A percentile compares a stretch with the other conserved stretches of the same genome.
Conservation (phyloP, 2,797 vertebrate species). For the Cyclura pinguis region DNA sequence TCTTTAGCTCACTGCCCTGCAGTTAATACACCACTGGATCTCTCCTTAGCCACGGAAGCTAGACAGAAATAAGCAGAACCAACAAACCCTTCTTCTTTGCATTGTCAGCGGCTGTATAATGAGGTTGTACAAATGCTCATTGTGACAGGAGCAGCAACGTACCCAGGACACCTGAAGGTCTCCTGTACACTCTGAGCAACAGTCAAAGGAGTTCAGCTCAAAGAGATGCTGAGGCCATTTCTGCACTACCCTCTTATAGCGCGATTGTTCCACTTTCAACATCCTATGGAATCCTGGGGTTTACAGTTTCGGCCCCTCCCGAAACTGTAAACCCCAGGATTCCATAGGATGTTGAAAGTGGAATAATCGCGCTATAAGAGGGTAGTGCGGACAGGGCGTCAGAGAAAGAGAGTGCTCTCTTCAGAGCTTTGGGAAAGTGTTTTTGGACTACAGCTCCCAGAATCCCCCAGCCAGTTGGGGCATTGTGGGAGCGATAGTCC, state of each 20-base stretch:
- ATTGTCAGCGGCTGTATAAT: not conserved
- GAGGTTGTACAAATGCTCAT: not conserved
- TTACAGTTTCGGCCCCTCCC: too few relatives aligned
- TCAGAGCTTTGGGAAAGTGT: not conserved
- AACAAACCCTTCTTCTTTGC: not conserved
- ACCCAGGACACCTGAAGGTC: not conserved
- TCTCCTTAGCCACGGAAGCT: not conserved
- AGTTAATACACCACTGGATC: not conserved
- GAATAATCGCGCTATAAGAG: too few relatives aligned
- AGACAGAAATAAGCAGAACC: accelerated
- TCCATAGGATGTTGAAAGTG: too few relatives aligned
- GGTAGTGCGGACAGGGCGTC: too few relatives aligned
- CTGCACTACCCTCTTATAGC: too few relatives aligned
- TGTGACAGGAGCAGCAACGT: not conserved
- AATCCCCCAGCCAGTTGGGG: too few relatives aligned
- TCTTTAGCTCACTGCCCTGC: not conserved
- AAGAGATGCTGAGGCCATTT: not conserved
- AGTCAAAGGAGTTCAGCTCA: not conserved
- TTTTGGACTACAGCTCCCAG: too few relatives aligned
- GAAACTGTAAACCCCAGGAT: too few relatives aligned
- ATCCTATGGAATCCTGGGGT: too few relatives aligned
- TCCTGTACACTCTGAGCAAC: not conserved
- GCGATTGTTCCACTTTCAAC: too few relatives aligned
- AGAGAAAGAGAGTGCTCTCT: not conserved
- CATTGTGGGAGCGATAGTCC: too few relatives aligned